A percentile compares a stretch with the other conserved stretches of the same genome.
Evolutionary conservation across 2,888 invertebrate genomes (phyloP).

Genomic region (Xestoiulus laeticollis): DNA sequence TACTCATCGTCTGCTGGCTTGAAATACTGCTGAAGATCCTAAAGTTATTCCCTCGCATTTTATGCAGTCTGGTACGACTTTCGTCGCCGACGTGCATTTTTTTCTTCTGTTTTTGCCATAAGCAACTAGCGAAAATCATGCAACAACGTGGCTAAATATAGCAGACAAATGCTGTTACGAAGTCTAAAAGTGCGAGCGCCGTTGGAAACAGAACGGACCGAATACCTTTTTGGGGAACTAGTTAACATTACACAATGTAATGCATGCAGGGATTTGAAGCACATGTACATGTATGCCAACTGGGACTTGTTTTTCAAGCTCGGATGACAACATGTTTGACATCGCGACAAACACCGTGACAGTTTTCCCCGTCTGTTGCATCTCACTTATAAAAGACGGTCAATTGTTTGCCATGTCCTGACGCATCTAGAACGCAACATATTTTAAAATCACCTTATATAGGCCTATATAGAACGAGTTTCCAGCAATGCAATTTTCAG

Average conservation of each 20-base stretch:
- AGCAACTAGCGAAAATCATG: too few relatives aligned
- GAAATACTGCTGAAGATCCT: neutral
- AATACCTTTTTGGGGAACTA: too few relatives aligned
- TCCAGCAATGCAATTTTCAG: too few relatives aligned
- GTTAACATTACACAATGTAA: too few relatives aligned
- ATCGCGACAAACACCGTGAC: neutral
- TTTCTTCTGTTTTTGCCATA: too few relatives aligned
- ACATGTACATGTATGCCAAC: neutral
- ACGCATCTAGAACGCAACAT: too few relatives aligned
- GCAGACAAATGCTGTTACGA: too few relatives aligned
- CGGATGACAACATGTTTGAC: neutral
- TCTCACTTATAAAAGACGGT: neutral
- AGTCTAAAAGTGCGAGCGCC: neutral
- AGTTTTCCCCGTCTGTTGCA: neutral
- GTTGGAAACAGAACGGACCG: too few relatives aligned
- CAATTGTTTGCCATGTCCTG: neutral
- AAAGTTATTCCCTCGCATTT: neutral
- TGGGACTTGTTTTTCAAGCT: neutral
- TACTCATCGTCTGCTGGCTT: neutral
- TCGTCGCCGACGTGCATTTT: neutral
- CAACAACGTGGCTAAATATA: too few relatives aligned
- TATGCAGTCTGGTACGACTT: neutral
- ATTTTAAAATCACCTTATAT: too few relatives aligned
- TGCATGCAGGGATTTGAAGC: neutral
- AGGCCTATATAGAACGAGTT: too few relatives aligned